Evolutionary conservation across 2,888 invertebrate species (phyloP).

Genomic region (Protophormia terraenovae): DNA sequence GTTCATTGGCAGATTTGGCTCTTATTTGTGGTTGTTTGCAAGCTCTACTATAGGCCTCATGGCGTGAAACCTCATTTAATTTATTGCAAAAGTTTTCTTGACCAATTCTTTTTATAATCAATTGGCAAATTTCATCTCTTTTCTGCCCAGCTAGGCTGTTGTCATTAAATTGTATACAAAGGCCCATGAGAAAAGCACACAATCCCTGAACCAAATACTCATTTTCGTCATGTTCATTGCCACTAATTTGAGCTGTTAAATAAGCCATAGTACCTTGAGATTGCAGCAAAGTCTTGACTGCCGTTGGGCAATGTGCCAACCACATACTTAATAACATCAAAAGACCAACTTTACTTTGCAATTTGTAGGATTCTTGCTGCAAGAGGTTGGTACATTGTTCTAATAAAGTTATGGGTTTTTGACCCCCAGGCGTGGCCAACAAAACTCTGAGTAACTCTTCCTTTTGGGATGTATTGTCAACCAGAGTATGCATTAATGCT

Average conservation of each 20-base stretch:
- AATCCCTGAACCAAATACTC: conserved; percentile 94
- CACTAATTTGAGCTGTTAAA: conserved; percentile 90
- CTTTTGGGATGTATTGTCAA: conserved; percentile 92
- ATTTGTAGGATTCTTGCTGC: conserved; percentile 86
- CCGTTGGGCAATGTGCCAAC: conserved; percentile 91
- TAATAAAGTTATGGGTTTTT: conserved; percentile 93
- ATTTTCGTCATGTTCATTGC: conserved; percentile 94
- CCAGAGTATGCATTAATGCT: conserved; percentile 93
- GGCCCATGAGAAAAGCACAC: conserved; percentile 95
- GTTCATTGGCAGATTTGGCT: conserved; percentile 88
- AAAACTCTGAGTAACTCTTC: conserved; percentile 95
- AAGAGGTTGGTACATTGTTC: conserved; percentile 93
- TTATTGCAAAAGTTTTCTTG: conserved; percentile 93
- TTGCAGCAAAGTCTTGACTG: conserved; percentile 91
- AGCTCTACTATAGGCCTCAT: conserved; percentile 95
- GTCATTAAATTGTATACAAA: conserved; percentile 95
- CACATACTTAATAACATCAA: conserved; percentile 95
- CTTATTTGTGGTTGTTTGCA: conserved; percentile 96
- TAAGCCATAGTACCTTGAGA: conserved; percentile 92
- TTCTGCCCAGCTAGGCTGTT: conserved; percentile 89
- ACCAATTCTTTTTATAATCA: conserved; percentile 94
- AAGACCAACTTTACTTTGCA: conserved; percentile 92
- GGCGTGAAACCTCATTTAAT: conserved; percentile 91
- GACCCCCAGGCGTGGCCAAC: conserved; percentile 91
- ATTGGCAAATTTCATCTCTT: conserved; percentile 87